phyloP scores from a whole-genome alignment of 2,113 vertebrate species.

The Xyliphius kryptos region DNA sequence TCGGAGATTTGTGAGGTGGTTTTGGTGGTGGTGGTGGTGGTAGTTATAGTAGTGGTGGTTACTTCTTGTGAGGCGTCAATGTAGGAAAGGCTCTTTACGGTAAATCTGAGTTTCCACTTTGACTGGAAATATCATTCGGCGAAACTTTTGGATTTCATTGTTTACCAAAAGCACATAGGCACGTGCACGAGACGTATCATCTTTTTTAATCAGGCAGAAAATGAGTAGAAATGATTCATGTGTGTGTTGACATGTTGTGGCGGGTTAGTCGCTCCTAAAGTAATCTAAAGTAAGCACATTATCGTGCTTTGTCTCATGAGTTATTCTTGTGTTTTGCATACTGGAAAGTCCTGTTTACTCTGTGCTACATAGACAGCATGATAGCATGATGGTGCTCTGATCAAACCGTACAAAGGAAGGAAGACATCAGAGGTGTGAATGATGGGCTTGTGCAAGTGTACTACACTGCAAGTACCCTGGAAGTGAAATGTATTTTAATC shows the following conservation, averaged over 20 bases:
- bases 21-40: too few relatives aligned
- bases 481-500: too few relatives aligned
- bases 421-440: conserved; percentile 24
- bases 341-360: conserved; percentile 22
- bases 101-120: conserved; percentile 48
- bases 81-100: conserved; percentile 42
- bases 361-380: conserved; percentile 4
- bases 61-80: conserved; percentile 34
- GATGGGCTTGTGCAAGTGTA: conserved; percentile 6
- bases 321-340: conserved; percentile 8
- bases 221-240: conserved; percentile 21
- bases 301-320: neutral
- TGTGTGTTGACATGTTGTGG: neutral
- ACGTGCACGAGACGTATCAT: neutral
- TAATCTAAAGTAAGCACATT: conserved; percentile 2
- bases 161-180: conserved; percentile 20
- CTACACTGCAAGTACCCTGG: too few relatives aligned
- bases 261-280: too few relatives aligned
- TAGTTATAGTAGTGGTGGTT: conserved; percentile 37
- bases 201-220: neutral
- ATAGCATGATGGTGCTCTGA: too few relatives aligned
- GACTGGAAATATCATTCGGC: conserved; percentile 35
- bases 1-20: conserved; percentile 16
- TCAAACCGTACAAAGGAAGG: too few relatives aligned
- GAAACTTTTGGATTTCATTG: conserved; percentile 10